A percentile compares a stretch with the other conserved stretches of the same genome.
Evolutionary conservation across 2,113 vertebrate species (phyloP).

Genomic region (Theristicus caerulescens): DNA sequence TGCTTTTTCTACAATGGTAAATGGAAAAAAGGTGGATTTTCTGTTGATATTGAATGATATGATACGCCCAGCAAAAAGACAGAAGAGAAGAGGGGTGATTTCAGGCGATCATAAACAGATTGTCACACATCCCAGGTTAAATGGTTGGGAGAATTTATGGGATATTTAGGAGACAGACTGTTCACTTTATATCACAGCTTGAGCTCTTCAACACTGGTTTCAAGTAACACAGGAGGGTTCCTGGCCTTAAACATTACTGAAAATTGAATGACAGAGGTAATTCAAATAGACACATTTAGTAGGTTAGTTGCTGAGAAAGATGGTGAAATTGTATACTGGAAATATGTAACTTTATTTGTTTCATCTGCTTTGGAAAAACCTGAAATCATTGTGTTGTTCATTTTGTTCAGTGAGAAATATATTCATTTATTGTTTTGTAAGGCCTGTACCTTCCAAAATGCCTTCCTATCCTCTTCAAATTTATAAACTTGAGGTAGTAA

Average conservation of each 20-base stretch:
- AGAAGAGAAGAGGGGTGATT: conserved; percentile 44
- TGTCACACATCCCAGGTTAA: conserved; percentile 18
- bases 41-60: conserved; percentile 12
- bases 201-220: conserved; percentile 12
- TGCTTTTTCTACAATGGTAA: background rate
- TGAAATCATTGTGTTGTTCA: background rate
- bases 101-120: conserved; percentile 60
- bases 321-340: background rate
- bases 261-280: conserved; percentile 22
- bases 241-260: conserved; percentile 39
- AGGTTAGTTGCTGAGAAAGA: background rate
- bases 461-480: background rate
- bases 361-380: background rate
- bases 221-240: background rate
- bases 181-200: conserved; percentile 40
- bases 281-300: background rate
- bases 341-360: background rate
- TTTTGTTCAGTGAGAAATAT: background rate
- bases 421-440: background rate
- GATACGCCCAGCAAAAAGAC: background rate
- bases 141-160: conserved; percentile 23
- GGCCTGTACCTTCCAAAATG: background rate
- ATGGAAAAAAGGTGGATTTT: background rate
- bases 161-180: conserved; percentile 11
- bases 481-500: background rate